phyloP scores from a whole-genome alignment of 2,113 vertebrate genomes.

The Pongo pygmaeus region DNA sequence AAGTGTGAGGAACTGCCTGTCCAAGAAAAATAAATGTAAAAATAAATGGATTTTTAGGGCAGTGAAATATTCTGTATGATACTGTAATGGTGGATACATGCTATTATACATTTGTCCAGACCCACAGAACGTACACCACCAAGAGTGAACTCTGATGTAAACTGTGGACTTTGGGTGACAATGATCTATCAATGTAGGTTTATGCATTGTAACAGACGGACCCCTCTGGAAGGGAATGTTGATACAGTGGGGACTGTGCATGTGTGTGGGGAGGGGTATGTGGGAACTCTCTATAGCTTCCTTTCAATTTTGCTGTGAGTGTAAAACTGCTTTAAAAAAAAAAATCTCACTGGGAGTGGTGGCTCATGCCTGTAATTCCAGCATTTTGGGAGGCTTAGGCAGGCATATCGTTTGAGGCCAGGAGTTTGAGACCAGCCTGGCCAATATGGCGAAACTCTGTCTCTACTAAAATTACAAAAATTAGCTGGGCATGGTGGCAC shows the following conservation, averaged over 20 bases:
- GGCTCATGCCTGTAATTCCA: too few species aligned
- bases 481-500: too few species aligned
- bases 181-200: not conserved
- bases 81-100: not conserved
- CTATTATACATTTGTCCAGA: not conserved
- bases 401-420: too few species aligned
- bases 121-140: not conserved
- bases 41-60: not conserved
- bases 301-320: not conserved
- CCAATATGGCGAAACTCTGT: too few species aligned
- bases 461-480: too few species aligned
- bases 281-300: not conserved
- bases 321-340: not conserved
- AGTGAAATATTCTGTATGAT: not conserved
- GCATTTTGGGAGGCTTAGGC: too few species aligned
- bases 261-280: not conserved
- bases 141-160: not conserved
- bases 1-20: too few species aligned
- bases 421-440: too few species aligned
- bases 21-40: not conserved
- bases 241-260: not conserved
- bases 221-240: not conserved
- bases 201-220: too few species aligned
- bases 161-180: not conserved
- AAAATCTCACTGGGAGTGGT: not conserved